Percentiles rank a stretch among this genome's conserved stretches.
Conservation (phyloP, 2,797 vertebrate genomes). For the Distichodus sexfasciatus region DNA sequence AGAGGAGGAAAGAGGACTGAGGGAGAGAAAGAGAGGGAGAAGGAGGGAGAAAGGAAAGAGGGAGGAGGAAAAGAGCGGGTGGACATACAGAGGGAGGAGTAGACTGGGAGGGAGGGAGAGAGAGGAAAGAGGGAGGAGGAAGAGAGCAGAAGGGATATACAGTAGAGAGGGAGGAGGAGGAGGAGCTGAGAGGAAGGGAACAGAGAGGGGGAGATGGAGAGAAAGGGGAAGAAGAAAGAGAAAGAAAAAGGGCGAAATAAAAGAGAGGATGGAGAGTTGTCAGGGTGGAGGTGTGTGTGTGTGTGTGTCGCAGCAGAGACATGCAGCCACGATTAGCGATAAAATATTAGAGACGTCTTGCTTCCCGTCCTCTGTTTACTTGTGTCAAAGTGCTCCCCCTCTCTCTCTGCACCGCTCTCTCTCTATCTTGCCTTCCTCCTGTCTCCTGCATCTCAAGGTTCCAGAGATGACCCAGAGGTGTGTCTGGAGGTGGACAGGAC, state of each 20-base stretch:
- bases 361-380: slow-evolving; percentile 2
- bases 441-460: slow-evolving; percentile 31
- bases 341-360: slow-evolving; percentile 6
- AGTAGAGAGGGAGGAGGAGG: slow-evolving; percentile 1
- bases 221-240: slow-evolving; percentile 42
- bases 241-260: no score
- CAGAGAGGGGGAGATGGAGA: slow-evolving; percentile 12
- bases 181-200: slow-evolving; percentile 42
- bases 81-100: background rate
- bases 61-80: background rate
- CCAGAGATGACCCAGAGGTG: slow-evolving; percentile 43
- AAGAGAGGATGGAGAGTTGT: no score
- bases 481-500: slow-evolving; percentile 33
- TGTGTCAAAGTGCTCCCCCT: slow-evolving; percentile 35
- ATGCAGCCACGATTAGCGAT: background rate
- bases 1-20: background rate
- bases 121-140: background rate
- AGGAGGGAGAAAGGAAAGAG: background rate
- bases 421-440: background rate
- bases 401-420: background rate
- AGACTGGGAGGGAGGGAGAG: background rate
- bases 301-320: background rate
- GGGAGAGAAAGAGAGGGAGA: background rate
- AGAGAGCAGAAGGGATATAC: no score
- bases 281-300: background rate